phyloP scores from a whole-genome alignment of 2,797 vertebrate genomes.

The Leptatherina wallacei region DNA sequence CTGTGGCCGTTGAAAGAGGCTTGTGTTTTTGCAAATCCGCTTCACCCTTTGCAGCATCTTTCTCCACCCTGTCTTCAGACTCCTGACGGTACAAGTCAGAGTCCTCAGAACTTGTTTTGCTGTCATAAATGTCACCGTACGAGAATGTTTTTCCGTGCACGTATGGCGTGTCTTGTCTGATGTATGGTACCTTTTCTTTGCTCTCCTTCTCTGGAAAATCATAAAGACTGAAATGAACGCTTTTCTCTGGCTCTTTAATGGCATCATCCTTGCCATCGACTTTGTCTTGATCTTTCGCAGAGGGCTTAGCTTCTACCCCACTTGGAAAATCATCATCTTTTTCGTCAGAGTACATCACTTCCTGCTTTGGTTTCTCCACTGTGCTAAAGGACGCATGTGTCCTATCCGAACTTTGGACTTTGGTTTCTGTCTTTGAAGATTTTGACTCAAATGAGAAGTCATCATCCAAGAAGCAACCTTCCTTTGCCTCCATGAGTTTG shows the following conservation, averaged over 20 bases:
- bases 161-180: conserved; percentile 94
- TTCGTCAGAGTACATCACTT: conserved; percentile 76
- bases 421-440: conserved; percentile 61
- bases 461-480: conserved; percentile 93
- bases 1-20: neutral
- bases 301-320: conserved; percentile 46
- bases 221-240: conserved; percentile 78
- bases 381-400: conserved; percentile 51
- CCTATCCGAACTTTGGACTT: conserved; percentile 51
- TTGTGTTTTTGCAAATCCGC: conserved; percentile 46
- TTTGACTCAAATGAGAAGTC: conserved; percentile 81
- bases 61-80: conserved; percentile 64
- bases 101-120: conserved; percentile 82
- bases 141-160: conserved; percentile 93
- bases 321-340: conserved; percentile 64
- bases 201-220: conserved; percentile 78
- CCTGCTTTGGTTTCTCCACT: conserved; percentile 64
- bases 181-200: conserved; percentile 79
- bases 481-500: conserved; percentile 90
- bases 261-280: conserved; percentile 50
- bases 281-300: conserved; percentile 55
- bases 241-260: conserved; percentile 74
- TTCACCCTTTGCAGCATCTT: conserved; percentile 47
- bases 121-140: conserved; percentile 92
- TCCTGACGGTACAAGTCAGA: conserved; percentile 76